phyloP scores from a whole-genome alignment of 2,113 vertebrate species.

The Vidua chalybeata region DNA sequence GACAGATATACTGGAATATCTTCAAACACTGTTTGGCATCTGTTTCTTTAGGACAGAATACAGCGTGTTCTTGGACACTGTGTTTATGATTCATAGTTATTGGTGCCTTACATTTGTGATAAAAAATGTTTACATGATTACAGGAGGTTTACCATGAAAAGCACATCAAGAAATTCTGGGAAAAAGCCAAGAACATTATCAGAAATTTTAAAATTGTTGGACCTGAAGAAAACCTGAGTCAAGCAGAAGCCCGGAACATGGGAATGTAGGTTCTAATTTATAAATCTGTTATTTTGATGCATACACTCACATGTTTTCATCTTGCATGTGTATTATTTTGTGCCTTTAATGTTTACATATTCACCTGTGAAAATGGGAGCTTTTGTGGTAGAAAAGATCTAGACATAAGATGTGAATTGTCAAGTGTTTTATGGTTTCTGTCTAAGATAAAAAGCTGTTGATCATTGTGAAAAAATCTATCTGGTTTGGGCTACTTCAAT shows the following conservation, averaged over 20 bases:
- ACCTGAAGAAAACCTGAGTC: conserved; percentile 92
- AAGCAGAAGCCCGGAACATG: conserved; percentile 97
- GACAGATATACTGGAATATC: neutral
- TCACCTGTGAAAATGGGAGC: neutral
- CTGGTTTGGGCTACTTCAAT: neutral
- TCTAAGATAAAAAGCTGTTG: neutral
- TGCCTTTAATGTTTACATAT: neutral
- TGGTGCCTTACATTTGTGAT: conserved; percentile 9
- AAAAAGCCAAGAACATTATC: conserved; percentile 85
- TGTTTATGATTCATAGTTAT: neutral
- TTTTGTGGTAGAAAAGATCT: neutral
- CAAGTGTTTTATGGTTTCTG: neutral
- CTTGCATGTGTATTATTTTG: neutral
- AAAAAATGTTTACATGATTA: conserved; percentile 50
- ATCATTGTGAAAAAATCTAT: neutral
- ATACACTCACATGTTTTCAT: neutral
- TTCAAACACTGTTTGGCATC: neutral
- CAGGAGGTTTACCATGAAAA: conserved; percentile 99
- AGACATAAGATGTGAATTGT: neutral
- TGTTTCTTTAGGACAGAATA: conserved; percentile 10
- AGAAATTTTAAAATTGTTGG: conserved; percentile 91
- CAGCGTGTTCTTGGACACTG: conserved; percentile 9
- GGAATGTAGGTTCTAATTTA: conserved; percentile 85
- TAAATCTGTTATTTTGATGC: neutral
- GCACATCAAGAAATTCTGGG: conserved; percentile 93